Conservation (phyloP, 2,113 vertebrate genomes). For the Poeciliopsis retropinna region DNA sequence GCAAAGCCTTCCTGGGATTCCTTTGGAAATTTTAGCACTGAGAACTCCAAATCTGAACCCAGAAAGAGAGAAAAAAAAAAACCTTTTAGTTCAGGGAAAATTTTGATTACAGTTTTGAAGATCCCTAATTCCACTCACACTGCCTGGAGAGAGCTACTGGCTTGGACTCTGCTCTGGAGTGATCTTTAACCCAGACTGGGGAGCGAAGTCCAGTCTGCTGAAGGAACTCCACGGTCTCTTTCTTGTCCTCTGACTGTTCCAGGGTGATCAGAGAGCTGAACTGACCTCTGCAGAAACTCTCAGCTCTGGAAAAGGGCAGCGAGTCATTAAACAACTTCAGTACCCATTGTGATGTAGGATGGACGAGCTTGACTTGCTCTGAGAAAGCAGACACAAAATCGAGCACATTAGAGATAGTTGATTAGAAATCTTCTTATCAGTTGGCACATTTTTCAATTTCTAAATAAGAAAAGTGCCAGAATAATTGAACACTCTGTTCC, state of each 20-base stretch:
- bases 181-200: constrained; percentile 80
- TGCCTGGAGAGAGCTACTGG: constrained; percentile 51
- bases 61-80: background rate
- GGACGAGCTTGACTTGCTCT: constrained; percentile 59
- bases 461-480: background rate
- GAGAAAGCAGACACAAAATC: background rate
- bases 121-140: constrained; percentile 59
- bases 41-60: constrained; percentile 52
- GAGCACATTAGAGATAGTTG: background rate
- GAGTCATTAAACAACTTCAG: constrained; percentile 80
- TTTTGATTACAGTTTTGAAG: background rate
- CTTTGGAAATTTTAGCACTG: constrained; percentile 80
- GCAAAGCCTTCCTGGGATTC: constrained; percentile 81
- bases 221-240: constrained; percentile 57
- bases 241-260: constrained; percentile 30
- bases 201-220: constrained; percentile 52
- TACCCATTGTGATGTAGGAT: constrained; percentile 67
- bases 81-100: background rate
- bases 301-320: constrained; percentile 81
- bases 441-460: background rate
- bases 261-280: constrained; percentile 79
- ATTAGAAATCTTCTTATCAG: background rate
- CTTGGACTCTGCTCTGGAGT: constrained; percentile 5
- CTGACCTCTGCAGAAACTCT: constrained; percentile 78
- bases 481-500: constrained; percentile 8